phyloP scores from a whole-genome alignment of 2,888 invertebrate species.

The Cremastobaeus sp. region DNA sequence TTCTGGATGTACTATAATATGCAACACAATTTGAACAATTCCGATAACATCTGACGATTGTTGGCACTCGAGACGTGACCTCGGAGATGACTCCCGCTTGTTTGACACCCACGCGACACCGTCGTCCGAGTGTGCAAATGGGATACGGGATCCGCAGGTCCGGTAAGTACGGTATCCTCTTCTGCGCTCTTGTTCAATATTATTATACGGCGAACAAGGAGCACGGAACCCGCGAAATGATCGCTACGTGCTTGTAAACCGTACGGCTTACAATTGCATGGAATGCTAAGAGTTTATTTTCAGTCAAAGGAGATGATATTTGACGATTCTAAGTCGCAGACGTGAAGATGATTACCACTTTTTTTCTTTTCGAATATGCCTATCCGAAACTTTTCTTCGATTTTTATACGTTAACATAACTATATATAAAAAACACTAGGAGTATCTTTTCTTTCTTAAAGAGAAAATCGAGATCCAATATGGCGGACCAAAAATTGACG shows the following conservation, averaged over 20 bases:
- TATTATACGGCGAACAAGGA: constrained; percentile 57
- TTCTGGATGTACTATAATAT: constrained; percentile 59
- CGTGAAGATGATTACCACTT: neutral
- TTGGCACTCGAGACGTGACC: constrained; percentile 60
- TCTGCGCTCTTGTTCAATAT: constrained; percentile 55
- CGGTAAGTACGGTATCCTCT: constrained; percentile 15
- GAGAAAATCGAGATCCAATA: too few species aligned
- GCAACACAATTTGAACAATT: constrained; percentile 63
- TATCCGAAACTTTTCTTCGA: too few species aligned
- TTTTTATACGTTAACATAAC: too few species aligned
- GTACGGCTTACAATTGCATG: constrained; percentile 27
- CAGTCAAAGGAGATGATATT: constrained; percentile 25
- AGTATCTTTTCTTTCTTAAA: too few species aligned
- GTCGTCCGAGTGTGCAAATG: constrained; percentile 53
- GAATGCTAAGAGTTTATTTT: constrained; percentile 35
- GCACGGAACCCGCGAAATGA: constrained; percentile 46
- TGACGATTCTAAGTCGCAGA: constrained; percentile 6
- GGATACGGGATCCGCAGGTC: constrained; percentile 47
- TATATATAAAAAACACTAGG: too few species aligned
- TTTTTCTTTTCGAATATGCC: neutral
- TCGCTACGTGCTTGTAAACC: constrained; percentile 57
- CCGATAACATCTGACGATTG: constrained; percentile 65
- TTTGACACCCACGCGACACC: constrained; percentile 66
- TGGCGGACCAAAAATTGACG: too few species aligned
- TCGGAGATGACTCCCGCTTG: constrained; percentile 62